Evolutionary conservation across 2,113 vertebrate species (phyloP).

Genomic region (Planiliza haematocheilus): DNA sequence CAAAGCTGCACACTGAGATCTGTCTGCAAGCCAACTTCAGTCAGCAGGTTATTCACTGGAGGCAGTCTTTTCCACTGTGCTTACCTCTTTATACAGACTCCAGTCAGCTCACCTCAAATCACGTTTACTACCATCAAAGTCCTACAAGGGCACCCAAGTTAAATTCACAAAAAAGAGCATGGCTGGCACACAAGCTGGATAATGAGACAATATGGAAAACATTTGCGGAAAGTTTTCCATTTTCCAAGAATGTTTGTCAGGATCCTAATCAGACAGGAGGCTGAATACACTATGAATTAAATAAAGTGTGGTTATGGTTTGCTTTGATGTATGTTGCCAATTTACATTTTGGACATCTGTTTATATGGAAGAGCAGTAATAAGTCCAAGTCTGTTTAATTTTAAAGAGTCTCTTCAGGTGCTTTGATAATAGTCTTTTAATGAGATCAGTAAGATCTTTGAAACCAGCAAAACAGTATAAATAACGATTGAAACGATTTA

Average conservation of each 20-base stretch:
- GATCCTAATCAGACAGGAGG: conserved; percentile 26
- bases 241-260: conserved; percentile 41
- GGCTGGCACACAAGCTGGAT: conserved; percentile 12
- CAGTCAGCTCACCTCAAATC: conserved; percentile 38
- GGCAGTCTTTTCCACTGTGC: conserved; percentile 31
- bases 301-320: conserved; percentile 6
- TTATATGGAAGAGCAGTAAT: too few relatives aligned
- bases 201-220: conserved; percentile 45
- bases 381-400: conserved; percentile 17
- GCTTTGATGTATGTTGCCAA: neutral
- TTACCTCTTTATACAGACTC: conserved; percentile 28
- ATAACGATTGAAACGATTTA: neutral
- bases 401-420: neutral
- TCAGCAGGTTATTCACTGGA: conserved; percentile 25
- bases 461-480: conserved; percentile 16
- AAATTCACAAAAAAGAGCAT: conserved; percentile 18
- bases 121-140: conserved; percentile 35
- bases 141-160: conserved; percentile 30
- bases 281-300: conserved; percentile 1
- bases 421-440: conserved; percentile 17
- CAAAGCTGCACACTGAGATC: conserved; percentile 52
- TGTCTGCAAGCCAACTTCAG: conserved; percentile 50
- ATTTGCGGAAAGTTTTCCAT: conserved; percentile 38
- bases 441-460: neutral
- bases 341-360: neutral